phyloP scores from a whole-genome alignment of 2,797 vertebrate genomes.

The Salmo trutta region DNA sequence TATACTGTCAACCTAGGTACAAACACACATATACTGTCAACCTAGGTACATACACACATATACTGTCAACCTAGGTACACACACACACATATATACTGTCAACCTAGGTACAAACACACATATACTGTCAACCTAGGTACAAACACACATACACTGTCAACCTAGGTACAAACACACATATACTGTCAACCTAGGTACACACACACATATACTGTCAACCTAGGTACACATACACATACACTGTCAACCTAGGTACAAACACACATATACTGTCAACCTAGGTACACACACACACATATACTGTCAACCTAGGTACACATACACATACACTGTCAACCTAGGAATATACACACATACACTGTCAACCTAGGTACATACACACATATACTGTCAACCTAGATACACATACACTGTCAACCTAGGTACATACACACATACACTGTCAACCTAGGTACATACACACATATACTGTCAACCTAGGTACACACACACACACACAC shows the following conservation, averaged over 20 bases:
- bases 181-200: no score
- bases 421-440: neutral
- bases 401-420: no score
- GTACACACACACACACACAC: neutral
- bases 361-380: neutral
- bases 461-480: neutral
- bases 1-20: neutral
- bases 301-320: slow-evolving; percentile 6
- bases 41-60: neutral
- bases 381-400: neutral
- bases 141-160: neutral
- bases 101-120: slow-evolving; percentile 5
- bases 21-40: neutral
- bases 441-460: neutral
- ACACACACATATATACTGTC: slow-evolving; percentile 8
- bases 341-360: slow-evolving; percentile 24
- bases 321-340: no score
- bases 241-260: neutral
- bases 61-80: neutral
- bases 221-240: neutral
- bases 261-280: neutral
- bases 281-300: no score
- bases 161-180: no score
- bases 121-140: neutral
- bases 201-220: no score